These are phyloP conservation scores for Rhopalosiphum nymphaeae DNA, from an alignment of 2,888 invertebrate genomes.

Conservation along the genomic window DNA sequence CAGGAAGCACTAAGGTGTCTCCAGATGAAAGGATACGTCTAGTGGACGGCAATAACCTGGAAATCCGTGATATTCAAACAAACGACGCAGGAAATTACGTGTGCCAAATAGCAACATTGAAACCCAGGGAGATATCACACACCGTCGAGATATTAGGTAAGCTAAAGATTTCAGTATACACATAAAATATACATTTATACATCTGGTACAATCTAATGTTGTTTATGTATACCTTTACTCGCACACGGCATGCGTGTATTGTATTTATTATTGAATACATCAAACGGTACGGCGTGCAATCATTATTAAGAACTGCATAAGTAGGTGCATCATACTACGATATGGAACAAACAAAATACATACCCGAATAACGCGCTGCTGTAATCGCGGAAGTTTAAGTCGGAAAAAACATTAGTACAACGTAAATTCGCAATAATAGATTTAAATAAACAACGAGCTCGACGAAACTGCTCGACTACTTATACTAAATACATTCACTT, in stretches of 20 bases:
- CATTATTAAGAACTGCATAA: too few species aligned
- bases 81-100: slow-evolving; percentile 79
- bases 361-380: too few species aligned
- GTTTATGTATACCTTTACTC: background rate
- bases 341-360: too few species aligned
- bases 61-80: slow-evolving; percentile 77
- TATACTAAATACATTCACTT: background rate
- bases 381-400: background rate
- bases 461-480: background rate
- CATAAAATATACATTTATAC: slow-evolving; percentile 25
- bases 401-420: background rate
- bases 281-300: background rate
- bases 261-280: background rate
- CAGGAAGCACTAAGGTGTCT: slow-evolving; percentile 77
- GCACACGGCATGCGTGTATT: background rate
- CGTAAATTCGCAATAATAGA: background rate
- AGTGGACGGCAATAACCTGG: slow-evolving; percentile 77
- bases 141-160: slow-evolving; percentile 79
- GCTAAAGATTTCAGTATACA: slow-evolving; percentile 67
- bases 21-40: slow-evolving; percentile 77
- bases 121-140: slow-evolving; percentile 78
- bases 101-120: slow-evolving; percentile 78
- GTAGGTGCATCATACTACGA: too few species aligned
- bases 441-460: background rate
- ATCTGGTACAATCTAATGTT: background rate